Evolutionary conservation across 2,888 invertebrate genomes (phyloP), one percentile per base, ranked within the genome.

Genomic region (Gymnosoma rotundatum): DNA sequence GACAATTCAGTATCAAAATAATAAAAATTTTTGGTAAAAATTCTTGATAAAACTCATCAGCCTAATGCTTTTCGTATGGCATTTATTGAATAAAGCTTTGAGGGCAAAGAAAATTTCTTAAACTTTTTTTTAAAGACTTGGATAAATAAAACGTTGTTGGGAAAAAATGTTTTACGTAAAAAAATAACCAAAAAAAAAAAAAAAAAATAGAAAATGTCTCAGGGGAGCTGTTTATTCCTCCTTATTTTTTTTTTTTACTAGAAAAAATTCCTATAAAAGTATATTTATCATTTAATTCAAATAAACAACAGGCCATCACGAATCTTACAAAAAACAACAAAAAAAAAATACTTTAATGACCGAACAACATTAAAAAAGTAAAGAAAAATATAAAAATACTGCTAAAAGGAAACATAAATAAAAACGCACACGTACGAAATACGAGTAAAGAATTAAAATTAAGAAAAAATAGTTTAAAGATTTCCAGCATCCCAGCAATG

Each of bases 261-360:
- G 3, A 5, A 12, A 20, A 21, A 42, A 14, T 7, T 16, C 14
- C 18, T 16, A 2, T 20, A 21, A 50, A 58, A 48, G 54, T 48
- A 67, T 60, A 79, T 79, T 67, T 78, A 81, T 73, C 78, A 70
- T 73, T 76, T 75, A 64, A 67, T 73, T 56, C 69, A 64, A 42
- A 70, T 21, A 78, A 78, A 80, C 80, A 78, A 78, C 80, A 78
- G 80, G 80, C 84, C 60, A 74, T 78, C 72, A 69, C 72, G 58
- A 69, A 69, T 56, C 21, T 32, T 45, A 42, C 18, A 60, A 38
- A n/a, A 45, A 52, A 32, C 38, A 75, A 69, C 72, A 79, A 74
- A 56, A 84, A 84, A 81, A 78, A 84, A 81, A 84, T 81, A 73
- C 74, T 84, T 81, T 84, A 84, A 84, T 84, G 84, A 81, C 78